These are phyloP conservation scores for Daboia siamensis DNA, from an alignment of 2,113 vertebrate genomes.

Conservation along the genomic window DNA sequence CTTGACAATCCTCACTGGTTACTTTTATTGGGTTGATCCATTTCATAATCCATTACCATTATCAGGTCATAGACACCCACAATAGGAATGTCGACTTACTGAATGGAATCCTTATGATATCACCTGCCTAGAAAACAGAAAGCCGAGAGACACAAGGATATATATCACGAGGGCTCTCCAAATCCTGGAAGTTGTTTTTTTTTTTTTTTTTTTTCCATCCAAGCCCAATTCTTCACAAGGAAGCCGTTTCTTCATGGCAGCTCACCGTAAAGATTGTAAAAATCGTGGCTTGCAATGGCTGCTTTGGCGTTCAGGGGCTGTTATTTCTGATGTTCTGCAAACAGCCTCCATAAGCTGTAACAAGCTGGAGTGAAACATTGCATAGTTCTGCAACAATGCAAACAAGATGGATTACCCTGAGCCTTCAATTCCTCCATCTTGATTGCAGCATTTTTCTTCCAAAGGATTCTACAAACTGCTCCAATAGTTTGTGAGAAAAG, in stretches of 20 bases:
- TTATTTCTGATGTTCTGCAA: slow-evolving; percentile 20
- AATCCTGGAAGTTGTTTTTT: neutral
- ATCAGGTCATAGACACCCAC: neutral
- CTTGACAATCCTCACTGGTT: neutral
- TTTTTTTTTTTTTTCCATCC: neutral
- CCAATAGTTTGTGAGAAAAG: neutral
- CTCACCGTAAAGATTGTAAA: neutral
- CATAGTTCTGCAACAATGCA: slow-evolving; percentile 6
- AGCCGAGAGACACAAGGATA: neutral
- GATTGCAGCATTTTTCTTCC: slow-evolving; percentile 5
- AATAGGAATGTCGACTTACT: neutral
- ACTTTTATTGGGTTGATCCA: neutral
- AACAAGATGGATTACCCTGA: neutral
- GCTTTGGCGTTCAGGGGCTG: slow-evolving; percentile 1
- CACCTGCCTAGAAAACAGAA: neutral
- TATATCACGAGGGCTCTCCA: neutral
- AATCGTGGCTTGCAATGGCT: neutral
- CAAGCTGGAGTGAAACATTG: slow-evolving; percentile 12
- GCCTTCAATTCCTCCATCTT: neutral
- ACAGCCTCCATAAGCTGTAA: neutral
- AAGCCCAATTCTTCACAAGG: neutral
- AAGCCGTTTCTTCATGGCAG: neutral
- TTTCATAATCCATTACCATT: neutral
- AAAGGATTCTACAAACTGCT: slow-evolving; percentile 1
- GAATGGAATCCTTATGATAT: neutral